A percentile compares a stretch with the other conserved stretches of the same genome.
phyloP scores from a whole-genome alignment of 2,797 vertebrate genomes.

The Pteronotus mesoamericanus region DNA sequence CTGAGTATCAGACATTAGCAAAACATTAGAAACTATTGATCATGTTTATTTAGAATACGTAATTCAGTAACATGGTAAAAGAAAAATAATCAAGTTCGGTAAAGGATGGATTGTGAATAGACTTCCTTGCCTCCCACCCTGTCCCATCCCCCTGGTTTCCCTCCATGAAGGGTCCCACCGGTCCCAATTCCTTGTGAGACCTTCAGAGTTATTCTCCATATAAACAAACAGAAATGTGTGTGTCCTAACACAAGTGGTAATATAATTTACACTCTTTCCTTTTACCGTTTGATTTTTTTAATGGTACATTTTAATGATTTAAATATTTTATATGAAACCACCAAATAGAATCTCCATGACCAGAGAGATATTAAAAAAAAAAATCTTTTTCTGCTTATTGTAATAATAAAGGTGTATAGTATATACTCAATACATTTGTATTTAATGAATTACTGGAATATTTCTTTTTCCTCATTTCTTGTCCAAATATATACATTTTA shows the following conservation, averaged over 20 bases:
- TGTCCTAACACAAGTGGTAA: neutral
- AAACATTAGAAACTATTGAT: neutral
- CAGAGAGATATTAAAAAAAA: neutral
- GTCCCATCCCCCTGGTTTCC: no score
- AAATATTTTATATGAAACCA: neutral
- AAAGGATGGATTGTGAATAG: neutral
- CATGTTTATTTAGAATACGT: neutral
- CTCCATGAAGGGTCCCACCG: neutral
- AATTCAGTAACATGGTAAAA: neutral
- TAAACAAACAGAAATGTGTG: neutral
- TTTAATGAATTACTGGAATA: neutral
- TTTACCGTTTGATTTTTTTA: neutral
- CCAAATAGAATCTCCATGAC: neutral
- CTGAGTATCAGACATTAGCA: neutral
- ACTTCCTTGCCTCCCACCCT: neutral
- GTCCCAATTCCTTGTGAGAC: neutral
- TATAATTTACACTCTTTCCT: neutral
- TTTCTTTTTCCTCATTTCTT: constrained; percentile 15
- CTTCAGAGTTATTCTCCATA: neutral
- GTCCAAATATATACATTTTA: neutral
- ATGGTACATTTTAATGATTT: neutral
- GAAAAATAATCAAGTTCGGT: neutral
- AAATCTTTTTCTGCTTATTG: neutral
- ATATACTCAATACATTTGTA: neutral
- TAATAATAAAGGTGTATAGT: neutral